A percentile compares a stretch with the other conserved stretches of the same genome.
These are phyloP conservation scores for Neosilurus hyrtlii DNA, from an alignment of 2,797 vertebrate species.

Conservation along the genomic window DNA sequence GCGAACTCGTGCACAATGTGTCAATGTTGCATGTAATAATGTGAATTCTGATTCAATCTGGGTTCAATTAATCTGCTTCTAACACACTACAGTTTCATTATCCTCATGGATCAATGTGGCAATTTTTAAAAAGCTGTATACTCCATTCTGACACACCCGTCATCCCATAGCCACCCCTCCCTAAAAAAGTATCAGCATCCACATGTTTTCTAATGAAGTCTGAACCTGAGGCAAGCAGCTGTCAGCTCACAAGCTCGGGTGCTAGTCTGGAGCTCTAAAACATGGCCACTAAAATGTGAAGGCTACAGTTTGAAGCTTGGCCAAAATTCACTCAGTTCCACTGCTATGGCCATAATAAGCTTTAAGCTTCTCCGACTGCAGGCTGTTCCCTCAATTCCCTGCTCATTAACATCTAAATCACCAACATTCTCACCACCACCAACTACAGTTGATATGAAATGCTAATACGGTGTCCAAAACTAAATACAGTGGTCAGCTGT, in stretches of 20 bases:
- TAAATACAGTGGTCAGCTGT: slow-evolving; percentile 3
- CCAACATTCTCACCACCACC: not conserved
- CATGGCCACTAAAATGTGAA: slow-evolving; percentile 21
- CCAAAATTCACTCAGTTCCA: slow-evolving; percentile 14
- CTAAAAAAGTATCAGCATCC: slow-evolving; percentile 1
- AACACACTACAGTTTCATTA: not conserved
- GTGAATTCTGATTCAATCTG: not conserved
- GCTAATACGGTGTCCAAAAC: not conserved
- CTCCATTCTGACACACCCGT: not conserved
- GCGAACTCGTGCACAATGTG: not conserved
- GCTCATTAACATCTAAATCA: not conserved
- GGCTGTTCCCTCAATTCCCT: not conserved
- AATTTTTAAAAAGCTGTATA: not conserved
- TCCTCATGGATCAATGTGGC: not conserved
- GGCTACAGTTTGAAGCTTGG: slow-evolving; percentile 15
- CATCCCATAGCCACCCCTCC: not conserved
- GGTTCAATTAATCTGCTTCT: not conserved
- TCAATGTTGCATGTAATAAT: not conserved
- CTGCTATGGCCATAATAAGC: not conserved
- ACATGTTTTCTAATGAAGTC: not conserved
- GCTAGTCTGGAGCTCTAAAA: slow-evolving; percentile 4
- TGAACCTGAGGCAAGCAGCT: slow-evolving; percentile 24
- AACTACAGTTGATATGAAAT: slow-evolving; percentile 27
- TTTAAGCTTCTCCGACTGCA: slow-evolving; percentile 14
- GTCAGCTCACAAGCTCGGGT: not conserved